A percentile compares a stretch with the other conserved stretches of the same genome.
These are phyloP conservation scores for Lepidonotus clava DNA, from an alignment of 2,888 invertebrate genomes.

Conservation along the genomic window DNA sequence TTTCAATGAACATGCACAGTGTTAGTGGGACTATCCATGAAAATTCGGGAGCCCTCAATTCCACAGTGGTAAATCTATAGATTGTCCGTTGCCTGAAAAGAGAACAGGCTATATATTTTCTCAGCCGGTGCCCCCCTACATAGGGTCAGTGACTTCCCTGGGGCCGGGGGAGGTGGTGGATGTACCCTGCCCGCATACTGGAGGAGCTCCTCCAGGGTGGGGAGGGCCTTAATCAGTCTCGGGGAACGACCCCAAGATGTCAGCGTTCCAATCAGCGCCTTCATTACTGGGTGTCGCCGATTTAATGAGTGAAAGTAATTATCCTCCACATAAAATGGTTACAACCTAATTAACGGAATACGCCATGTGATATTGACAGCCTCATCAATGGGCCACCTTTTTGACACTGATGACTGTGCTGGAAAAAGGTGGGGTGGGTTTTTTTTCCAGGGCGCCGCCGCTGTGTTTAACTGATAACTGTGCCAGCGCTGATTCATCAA, in stretches of 20 bases:
- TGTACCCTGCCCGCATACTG: no score
- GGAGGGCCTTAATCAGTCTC: no score
- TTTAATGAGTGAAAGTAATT: slow-evolving; percentile 52
- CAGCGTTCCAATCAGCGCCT: slow-evolving; percentile 38
- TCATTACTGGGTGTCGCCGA: slow-evolving; percentile 38
- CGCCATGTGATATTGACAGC: slow-evolving; percentile 40
- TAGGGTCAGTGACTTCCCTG: no score
- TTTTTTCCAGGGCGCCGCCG: neutral
- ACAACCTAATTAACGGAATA: slow-evolving; percentile 48
- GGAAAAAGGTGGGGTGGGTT: neutral
- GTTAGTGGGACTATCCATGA: no score
- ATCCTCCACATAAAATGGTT: slow-evolving; percentile 47
- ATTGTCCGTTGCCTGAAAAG: no score
- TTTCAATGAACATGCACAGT: no score
- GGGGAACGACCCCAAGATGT: neutral
- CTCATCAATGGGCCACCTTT: slow-evolving; percentile 41
- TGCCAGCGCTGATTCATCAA: neutral
- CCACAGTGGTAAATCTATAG: no score
- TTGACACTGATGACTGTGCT: slow-evolving; percentile 17
- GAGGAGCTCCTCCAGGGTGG: no score
- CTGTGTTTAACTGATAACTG: slow-evolving; percentile 35
- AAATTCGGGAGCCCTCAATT: no score
- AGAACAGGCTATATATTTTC: no score
- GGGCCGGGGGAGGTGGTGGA: no score
- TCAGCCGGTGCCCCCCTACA: no score